phyloP scores from a whole-genome alignment of 2,797 vertebrate species.

The Gobio occitaniae region DNA sequence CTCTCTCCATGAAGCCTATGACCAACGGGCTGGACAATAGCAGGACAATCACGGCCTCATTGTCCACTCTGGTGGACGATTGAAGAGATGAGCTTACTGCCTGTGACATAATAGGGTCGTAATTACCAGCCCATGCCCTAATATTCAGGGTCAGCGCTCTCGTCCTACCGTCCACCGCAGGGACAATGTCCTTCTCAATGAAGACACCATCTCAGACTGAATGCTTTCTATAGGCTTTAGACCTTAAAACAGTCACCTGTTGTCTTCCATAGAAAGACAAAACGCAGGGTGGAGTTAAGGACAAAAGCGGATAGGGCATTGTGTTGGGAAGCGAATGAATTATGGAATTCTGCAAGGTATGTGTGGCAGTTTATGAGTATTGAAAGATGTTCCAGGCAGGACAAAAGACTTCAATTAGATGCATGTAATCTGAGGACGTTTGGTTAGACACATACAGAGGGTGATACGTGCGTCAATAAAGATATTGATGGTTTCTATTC shows the following conservation, averaged over 20 bases:
- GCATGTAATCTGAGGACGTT: constrained; percentile 26
- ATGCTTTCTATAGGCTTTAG: constrained; percentile 44
- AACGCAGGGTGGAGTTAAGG: constrained; percentile 24
- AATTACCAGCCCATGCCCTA: constrained; percentile 68
- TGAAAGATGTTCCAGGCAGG: constrained; percentile 17
- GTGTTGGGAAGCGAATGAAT: constrained; percentile 25
- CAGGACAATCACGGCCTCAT: constrained; percentile 64
- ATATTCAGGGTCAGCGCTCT: constrained; percentile 62
- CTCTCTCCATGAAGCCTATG: constrained; percentile 46
- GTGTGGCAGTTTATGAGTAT: constrained; percentile 28
- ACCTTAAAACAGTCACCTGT: constrained; percentile 54
- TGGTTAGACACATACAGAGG: neutral
- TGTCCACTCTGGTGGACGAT: constrained; percentile 55
- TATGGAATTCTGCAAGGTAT: constrained; percentile 29
- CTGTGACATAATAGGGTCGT: constrained; percentile 71
- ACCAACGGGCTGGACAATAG: constrained; percentile 58
- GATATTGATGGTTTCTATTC: constrained; percentile 7
- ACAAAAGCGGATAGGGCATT: constrained; percentile 42
- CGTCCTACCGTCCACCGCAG: constrained; percentile 32
- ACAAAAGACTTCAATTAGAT: constrained; percentile 26
- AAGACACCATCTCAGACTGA: constrained; percentile 1
- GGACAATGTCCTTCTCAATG: constrained; percentile 50
- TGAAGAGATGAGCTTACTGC: constrained; percentile 69
- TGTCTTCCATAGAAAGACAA: constrained; percentile 45
- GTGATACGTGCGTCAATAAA: constrained; percentile 14